A percentile compares a stretch with the other conserved stretches of the same genome.
These are phyloP conservation scores for Rhingia rostrata DNA, from an alignment of 2,888 invertebrate genomes.

Conservation along the genomic window DNA sequence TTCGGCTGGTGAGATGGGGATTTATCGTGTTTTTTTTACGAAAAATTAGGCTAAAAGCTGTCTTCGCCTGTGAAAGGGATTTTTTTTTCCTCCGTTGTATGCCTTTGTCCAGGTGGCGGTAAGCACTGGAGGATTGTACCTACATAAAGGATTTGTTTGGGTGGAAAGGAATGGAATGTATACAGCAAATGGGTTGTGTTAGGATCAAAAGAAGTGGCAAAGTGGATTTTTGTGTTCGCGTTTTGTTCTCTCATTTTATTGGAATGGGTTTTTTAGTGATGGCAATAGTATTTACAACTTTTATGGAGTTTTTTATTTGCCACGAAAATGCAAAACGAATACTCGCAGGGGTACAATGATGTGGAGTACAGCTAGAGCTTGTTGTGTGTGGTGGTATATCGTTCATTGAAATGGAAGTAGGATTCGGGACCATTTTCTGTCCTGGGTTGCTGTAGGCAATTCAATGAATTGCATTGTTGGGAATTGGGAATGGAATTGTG, in stretches of 20 bases:
- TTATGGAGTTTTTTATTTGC: too few species aligned
- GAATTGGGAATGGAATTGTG: background rate
- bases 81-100: background rate
- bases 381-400: conserved; percentile 1
- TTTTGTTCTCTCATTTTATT: too few species aligned
- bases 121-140: background rate
- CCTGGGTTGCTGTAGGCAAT: background rate
- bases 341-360: too few species aligned
- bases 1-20: background rate
- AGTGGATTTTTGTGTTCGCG: conserved; percentile 56
- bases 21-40: background rate
- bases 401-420: conserved; percentile 33
- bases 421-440: background rate
- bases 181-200: conserved; percentile 28
- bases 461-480: background rate
- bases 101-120: background rate
- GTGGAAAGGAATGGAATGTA: conserved; percentile 10
- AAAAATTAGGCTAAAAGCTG: conserved; percentile 15
- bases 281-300: too few species aligned
- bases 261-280: too few species aligned
- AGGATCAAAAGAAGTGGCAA: conserved; percentile 49
- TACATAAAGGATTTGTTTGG: conserved; percentile 22
- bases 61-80: background rate
- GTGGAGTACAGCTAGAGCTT: background rate
- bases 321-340: too few species aligned